Conservation (phyloP, 1,140 invertebrate species). For the Drosophila bocki region DNA sequence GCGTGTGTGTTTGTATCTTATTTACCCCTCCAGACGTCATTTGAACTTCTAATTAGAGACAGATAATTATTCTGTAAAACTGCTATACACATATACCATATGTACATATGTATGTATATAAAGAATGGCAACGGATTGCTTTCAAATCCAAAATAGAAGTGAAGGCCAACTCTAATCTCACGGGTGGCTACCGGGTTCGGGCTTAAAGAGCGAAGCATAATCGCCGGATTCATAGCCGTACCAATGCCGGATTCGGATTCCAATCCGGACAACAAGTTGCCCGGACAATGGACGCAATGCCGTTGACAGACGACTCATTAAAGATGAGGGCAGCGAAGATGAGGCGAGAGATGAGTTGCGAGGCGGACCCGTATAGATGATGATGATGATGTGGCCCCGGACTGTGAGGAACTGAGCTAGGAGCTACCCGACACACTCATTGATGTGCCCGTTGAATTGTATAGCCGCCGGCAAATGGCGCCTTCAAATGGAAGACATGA, state of each 20-base stretch:
- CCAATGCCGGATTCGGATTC: neutral
- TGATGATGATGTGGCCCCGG: constrained; percentile 24
- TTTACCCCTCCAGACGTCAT: too few relatives aligned
- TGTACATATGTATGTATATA: neutral
- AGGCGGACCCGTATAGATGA: constrained; percentile 1
- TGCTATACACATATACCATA: neutral
- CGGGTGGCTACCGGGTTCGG: neutral
- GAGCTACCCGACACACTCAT: neutral
- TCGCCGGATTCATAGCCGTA: neutral
- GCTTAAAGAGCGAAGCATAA: constrained; percentile 24
- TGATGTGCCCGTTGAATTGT: constrained; percentile 60
- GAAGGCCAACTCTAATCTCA: neutral
- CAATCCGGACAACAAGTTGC: constrained; percentile 27
- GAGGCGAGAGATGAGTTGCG: constrained; percentile 4
- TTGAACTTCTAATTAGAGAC: neutral
- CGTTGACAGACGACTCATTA: constrained; percentile 41
- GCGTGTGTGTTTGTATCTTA: neutral
- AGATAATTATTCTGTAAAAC: neutral
- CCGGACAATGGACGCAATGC: constrained; percentile 40
- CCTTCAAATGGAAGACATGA: constrained; percentile 74
- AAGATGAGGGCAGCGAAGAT: constrained; percentile 42
- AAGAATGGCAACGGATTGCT: neutral
- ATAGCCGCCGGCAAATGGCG: constrained; percentile 68
- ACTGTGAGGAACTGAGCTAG: neutral
- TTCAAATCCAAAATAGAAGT: neutral